These are phyloP conservation scores for Tragelaphus strepsiceros DNA, from an alignment of 2,113 vertebrate species.

Conservation along the genomic window DNA sequence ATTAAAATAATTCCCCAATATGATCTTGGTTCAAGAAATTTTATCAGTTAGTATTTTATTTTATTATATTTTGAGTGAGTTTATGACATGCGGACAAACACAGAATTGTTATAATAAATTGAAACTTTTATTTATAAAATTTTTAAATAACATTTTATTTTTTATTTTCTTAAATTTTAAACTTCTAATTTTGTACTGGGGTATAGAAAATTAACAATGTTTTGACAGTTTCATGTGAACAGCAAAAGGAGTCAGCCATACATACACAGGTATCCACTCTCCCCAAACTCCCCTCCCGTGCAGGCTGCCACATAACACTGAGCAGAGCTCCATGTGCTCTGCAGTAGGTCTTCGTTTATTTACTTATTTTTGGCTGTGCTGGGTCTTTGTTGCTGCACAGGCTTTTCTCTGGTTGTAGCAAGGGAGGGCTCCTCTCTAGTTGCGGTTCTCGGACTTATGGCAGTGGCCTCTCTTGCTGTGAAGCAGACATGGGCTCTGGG, in stretches of 20 bases:
- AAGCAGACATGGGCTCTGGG: background rate
- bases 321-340: background rate
- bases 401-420: background rate
- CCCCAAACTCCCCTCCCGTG: background rate
- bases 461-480: background rate
- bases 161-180: background rate
- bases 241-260: background rate
- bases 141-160: background rate
- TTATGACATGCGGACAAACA: background rate
- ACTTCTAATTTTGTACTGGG: background rate
- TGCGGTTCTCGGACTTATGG: accelerated
- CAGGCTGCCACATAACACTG: background rate
- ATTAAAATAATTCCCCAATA: background rate
- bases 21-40: background rate
- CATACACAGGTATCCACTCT: background rate
- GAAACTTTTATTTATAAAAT: background rate
- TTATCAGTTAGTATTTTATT: background rate
- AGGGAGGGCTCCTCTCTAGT: background rate
- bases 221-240: background rate
- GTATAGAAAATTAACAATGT: background rate
- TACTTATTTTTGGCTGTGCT: background rate
- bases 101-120: background rate
- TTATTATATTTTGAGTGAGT: background rate
- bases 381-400: background rate
- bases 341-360: background rate